Evolutionary conservation across 2,113 vertebrate species (phyloP).

Genomic region (Perca flavescens): DNA sequence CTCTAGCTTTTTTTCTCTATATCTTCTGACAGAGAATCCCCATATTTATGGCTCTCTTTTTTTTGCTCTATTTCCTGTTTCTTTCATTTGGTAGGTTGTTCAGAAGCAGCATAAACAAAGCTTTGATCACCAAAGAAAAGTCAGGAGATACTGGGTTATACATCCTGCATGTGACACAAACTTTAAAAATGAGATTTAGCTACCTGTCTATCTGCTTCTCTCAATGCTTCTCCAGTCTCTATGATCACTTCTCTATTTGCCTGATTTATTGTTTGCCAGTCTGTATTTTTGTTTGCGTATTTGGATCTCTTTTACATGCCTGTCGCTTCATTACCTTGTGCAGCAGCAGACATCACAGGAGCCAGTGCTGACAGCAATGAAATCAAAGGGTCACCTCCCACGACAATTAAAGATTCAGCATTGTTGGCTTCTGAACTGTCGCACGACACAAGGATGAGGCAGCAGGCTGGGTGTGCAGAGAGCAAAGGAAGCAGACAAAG

Average conservation of each 20-base stretch:
- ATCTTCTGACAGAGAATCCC: slow-evolving; percentile 3
- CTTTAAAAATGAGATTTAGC: slow-evolving; percentile 8
- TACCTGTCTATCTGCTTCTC: slow-evolving; percentile 7
- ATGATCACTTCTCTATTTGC: neutral
- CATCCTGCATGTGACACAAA: neutral
- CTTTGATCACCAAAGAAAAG: slow-evolving; percentile 48
- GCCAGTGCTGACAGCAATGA: slow-evolving; percentile 24
- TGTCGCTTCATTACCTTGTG: slow-evolving; percentile 22
- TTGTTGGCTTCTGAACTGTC: slow-evolving; percentile 50
- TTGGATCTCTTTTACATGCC: slow-evolving; percentile 9
- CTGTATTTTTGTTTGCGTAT: neutral
- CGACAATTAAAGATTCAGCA: slow-evolving; percentile 48
- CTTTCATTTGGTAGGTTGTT: slow-evolving; percentile 27
- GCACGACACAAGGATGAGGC: slow-evolving; percentile 24
- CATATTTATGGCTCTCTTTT: neutral
- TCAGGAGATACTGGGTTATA: neutral
- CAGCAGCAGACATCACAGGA: slow-evolving; percentile 44
- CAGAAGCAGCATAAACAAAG: slow-evolving; percentile 17
- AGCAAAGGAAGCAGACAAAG: slow-evolving; percentile 8
- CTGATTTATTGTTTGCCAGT: slow-evolving; percentile 35
- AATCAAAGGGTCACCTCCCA: slow-evolving; percentile 57
- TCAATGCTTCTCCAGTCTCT: neutral
- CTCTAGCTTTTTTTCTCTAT: neutral
- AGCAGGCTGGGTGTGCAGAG: neutral
- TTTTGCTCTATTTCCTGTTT: slow-evolving; percentile 20